Evolutionary conservation across 2,888 invertebrate genomes (phyloP).

Genomic region (Cenopis cana): DNA sequence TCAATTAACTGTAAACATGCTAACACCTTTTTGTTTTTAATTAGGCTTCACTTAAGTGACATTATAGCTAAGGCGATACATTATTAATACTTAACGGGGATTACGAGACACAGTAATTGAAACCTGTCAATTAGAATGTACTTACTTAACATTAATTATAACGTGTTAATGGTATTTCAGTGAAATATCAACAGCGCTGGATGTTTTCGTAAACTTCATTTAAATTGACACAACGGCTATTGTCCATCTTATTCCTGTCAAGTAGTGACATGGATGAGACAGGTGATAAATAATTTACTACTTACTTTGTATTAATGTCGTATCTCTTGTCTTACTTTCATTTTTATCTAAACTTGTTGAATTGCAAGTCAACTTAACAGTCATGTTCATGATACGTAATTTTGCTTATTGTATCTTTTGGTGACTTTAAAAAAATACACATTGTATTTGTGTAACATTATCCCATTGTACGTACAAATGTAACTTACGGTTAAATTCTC

Average conservation of each 20-base stretch:
- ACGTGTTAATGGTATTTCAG: slow-evolving; percentile 10
- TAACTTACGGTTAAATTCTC: too few species aligned
- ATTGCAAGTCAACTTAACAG: neutral
- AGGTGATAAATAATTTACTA: slow-evolving; percentile 12
- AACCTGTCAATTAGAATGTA: slow-evolving; percentile 23
- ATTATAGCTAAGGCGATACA: neutral
- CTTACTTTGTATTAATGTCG: slow-evolving; percentile 19
- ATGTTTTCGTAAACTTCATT: neutral
- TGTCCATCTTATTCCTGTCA: neutral
- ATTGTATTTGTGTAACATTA: too few species aligned
- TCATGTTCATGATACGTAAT: neutral
- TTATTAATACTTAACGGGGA: slow-evolving; percentile 11
- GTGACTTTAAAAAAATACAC: neutral
- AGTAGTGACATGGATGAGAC: slow-evolving; percentile 6
- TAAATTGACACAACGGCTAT: slow-evolving; percentile 23
- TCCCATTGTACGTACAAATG: too few species aligned
- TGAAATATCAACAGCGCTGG: slow-evolving; percentile 12
- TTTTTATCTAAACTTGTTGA: slow-evolving; percentile 24
- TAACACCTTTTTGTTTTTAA: slow-evolving; percentile 24
- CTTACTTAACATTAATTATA: slow-evolving; percentile 22
- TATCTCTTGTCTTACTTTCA: neutral
- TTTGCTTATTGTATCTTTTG: neutral
- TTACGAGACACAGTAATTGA: slow-evolving; percentile 21
- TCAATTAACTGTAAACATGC: too few species aligned
- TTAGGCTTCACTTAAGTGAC: neutral